Evolutionary conservation across 1,140 invertebrate species (phyloP).

Genomic region (Goniozus legneri): DNA sequence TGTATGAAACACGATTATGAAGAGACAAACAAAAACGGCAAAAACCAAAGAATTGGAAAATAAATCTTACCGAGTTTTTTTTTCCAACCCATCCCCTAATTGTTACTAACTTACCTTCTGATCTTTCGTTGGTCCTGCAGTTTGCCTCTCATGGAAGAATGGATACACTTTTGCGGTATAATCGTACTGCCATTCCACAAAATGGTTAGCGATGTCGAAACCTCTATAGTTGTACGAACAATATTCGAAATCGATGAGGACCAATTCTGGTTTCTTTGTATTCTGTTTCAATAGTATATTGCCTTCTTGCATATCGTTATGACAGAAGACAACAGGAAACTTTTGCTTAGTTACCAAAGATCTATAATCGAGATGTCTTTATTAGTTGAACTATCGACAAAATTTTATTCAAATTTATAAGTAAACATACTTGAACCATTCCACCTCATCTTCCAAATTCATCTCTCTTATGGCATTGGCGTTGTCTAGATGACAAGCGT

Average conservation of each 20-base stretch:
- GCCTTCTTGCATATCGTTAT: constrained; percentile 97
- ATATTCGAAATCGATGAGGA: constrained; percentile 91
- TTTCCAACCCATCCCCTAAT: constrained; percentile 21
- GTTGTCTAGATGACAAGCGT: constrained; percentile 36
- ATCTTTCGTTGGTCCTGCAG: constrained; percentile 70
- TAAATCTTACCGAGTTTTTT: too few relatives aligned
- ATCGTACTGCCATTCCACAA: constrained; percentile 92
- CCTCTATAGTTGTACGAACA: constrained; percentile 91
- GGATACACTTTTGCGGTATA: constrained; percentile 78
- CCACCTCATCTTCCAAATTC: constrained; percentile 39
- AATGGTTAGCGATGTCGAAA: constrained; percentile 96
- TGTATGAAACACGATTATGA: background rate
- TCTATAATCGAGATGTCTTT: too few relatives aligned
- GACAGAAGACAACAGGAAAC: constrained; percentile 93
- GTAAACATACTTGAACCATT: constrained; percentile 51
- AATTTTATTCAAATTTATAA: too few relatives aligned
- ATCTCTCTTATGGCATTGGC: constrained; percentile 38
- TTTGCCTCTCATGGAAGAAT: constrained; percentile 67
- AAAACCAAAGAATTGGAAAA: too few relatives aligned
- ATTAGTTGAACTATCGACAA: too few relatives aligned
- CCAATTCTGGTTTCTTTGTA: constrained; percentile 62
- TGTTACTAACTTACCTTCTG: constrained; percentile 68
- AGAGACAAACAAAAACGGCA: too few relatives aligned
- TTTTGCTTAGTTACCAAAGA: constrained; percentile 50
- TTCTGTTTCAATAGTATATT: constrained; percentile 62